Evolutionary conservation across 2,113 vertebrate species (phyloP).

Genomic region (Percopsis transmontana): DNA sequence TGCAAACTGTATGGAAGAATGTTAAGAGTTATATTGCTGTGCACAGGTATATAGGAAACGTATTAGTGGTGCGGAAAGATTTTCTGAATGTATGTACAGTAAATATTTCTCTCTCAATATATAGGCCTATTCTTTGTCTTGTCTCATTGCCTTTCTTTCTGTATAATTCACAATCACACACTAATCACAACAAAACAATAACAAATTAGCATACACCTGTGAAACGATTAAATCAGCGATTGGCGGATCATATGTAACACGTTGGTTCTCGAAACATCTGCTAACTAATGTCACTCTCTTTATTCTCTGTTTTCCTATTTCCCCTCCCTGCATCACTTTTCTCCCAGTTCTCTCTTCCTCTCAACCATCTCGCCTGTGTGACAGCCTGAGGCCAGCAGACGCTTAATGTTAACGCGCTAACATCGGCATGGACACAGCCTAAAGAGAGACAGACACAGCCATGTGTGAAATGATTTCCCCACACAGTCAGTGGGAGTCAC

Average conservation of each 20-base stretch:
- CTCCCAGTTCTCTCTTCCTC: neutral
- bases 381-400: conserved; percentile 68
- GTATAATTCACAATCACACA: neutral
- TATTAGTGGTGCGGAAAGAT: no score
- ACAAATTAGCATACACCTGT: neutral
- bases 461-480: conserved; percentile 78
- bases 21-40: no score
- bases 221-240: neutral
- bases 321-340: neutral
- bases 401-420: conserved; percentile 71
- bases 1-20: no score
- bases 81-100: neutral
- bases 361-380: conserved; percentile 29
- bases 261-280: neutral
- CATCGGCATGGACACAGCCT: conserved; percentile 47
- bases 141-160: neutral
- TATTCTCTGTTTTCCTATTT: neutral
- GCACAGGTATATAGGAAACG: no score
- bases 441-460: conserved; percentile 51
- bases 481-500: conserved; percentile 67
- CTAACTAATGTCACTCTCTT: neutral
- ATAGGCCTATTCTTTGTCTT: neutral
- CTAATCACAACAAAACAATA: neutral
- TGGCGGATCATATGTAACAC: neutral
- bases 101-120: neutral